Conservation (phyloP, 2,888 invertebrate genomes). For the Cosmorhoe ocellata region DNA sequence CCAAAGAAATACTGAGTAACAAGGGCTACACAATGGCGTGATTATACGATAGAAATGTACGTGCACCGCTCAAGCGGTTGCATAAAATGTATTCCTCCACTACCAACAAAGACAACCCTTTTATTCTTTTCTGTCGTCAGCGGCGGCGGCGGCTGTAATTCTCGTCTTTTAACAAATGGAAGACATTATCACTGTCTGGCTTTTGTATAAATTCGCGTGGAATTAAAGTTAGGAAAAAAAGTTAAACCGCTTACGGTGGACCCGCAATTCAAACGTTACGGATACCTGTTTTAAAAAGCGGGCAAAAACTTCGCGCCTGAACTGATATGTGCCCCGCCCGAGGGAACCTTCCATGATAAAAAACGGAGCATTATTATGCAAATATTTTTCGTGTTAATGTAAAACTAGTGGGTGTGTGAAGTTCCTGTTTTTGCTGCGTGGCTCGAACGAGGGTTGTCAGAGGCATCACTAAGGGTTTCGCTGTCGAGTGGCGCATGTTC, state of each 20-base stretch:
- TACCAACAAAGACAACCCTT: slow-evolving; percentile 69
- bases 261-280: slow-evolving; percentile 63
- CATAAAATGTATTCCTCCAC: slow-evolving; percentile 70
- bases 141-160: slow-evolving; percentile 64
- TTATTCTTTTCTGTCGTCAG: slow-evolving; percentile 72
- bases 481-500: slow-evolving; percentile 44
- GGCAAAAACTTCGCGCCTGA: slow-evolving; percentile 49
- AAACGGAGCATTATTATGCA: slow-evolving; percentile 36
- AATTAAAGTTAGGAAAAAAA: slow-evolving; percentile 71
- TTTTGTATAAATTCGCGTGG: slow-evolving; percentile 76
- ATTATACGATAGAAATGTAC: slow-evolving; percentile 58
- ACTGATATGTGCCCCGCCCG: slow-evolving; percentile 39
- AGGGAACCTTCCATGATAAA: slow-evolving; percentile 47
- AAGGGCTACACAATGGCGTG: slow-evolving; percentile 52
- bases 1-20: slow-evolving; percentile 43
- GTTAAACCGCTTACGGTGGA: slow-evolving; percentile 65
- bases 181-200: slow-evolving; percentile 75
- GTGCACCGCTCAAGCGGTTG: slow-evolving; percentile 52
- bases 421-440: slow-evolving; percentile 36
- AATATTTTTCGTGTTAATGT: slow-evolving; percentile 34
- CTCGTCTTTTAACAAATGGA: slow-evolving; percentile 77
- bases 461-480: slow-evolving; percentile 36
- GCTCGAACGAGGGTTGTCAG: slow-evolving; percentile 36
- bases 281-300: slow-evolving; percentile 51
- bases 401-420: slow-evolving; percentile 26